Conservation (phyloP, 2,113 vertebrate species). For the Salvelinus sp. region DNA sequence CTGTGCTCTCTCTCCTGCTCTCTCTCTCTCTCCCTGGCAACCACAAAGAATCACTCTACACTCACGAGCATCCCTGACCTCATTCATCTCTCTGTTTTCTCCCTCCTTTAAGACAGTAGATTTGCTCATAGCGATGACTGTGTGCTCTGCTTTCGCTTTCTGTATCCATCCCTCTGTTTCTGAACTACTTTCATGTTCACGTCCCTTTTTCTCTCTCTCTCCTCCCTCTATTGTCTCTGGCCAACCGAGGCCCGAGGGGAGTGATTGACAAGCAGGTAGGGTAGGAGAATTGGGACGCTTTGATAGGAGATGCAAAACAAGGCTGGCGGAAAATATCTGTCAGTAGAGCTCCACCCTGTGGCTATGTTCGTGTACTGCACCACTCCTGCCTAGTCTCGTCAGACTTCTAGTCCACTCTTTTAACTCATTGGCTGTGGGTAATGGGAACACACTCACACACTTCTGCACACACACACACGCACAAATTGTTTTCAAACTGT, state of each 20-base stretch:
- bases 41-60: conserved; percentile 44
- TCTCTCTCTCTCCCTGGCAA: background rate
- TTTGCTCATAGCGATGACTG: conserved; percentile 65
- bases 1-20: background rate
- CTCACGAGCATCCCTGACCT: conserved; percentile 72
- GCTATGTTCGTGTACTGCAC: conserved; percentile 18
- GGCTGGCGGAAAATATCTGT: conserved; percentile 22
- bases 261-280: conserved; percentile 68
- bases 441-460: background rate
- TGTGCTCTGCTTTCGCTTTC: conserved; percentile 34
- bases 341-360: conserved; percentile 47
- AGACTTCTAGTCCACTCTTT: background rate
- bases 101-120: conserved; percentile 52
- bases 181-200: conserved; percentile 43
- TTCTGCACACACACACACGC: background rate
- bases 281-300: conserved; percentile 22
- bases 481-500: background rate
- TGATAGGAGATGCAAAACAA: conserved; percentile 66
- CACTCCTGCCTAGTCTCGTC: background rate
- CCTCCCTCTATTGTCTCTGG: conserved; percentile 65
- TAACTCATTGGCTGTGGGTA: background rate
- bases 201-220: conserved; percentile 30
- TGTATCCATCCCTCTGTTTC: conserved; percentile 46
- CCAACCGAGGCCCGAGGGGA: conserved; percentile 61
- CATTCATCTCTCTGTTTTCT: conserved; percentile 62